Base-by-base conservation (phyloP, 1,140 invertebrate genomes). In the Hylyphantes graminicola region DNA sequence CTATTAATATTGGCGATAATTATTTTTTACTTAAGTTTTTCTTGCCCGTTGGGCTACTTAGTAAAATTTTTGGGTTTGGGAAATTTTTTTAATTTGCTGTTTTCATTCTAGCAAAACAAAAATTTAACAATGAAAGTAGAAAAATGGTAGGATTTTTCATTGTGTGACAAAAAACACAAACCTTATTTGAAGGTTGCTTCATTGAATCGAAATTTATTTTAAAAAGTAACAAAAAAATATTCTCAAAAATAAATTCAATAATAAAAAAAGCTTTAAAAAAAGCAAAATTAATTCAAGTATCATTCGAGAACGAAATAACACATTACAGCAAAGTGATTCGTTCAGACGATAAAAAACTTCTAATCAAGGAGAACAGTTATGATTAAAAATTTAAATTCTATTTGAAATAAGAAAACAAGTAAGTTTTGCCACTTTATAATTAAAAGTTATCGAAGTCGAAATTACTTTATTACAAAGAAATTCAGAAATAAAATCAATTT, bases 1-100 rank as follows among this genome's bases (percentile, higher is more conserved):
- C 74, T 64, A 76, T 76, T 76, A 76, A 63, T 61, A 76, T 76
- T 76, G 35, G 35, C 74, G 74, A 76, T 76, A 57, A 76, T 50
- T 64, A 57, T 17, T 64, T 76, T 76, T 76, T 76, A 51, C 48
- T 76, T 76, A 61, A 64, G 35, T 35, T 74, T 74, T 74, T 55
- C 5, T 13, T 51, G n/a, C 50, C 50, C 9, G 68, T 53, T 35
- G 54, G 50, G 68, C 50, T 70, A 70, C 48, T 70, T 53, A 10
- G 53, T 13, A 11, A 11, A 15, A 53, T 54, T 70, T 35, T 35
- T 35, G 35, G 19, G 50, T 17, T 17, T 15, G n/a, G 68, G 53
- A 70, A 70, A 70, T 53, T 70, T 70, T 50, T 51, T 51, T 53
- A 17, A 7, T 35, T n/a, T n/a, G n/a, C 35, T 35, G 35, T 35